These are phyloP conservation scores for Crotalus tigris DNA, from an alignment of 2,113 vertebrate genomes.

Conservation along the genomic window DNA sequence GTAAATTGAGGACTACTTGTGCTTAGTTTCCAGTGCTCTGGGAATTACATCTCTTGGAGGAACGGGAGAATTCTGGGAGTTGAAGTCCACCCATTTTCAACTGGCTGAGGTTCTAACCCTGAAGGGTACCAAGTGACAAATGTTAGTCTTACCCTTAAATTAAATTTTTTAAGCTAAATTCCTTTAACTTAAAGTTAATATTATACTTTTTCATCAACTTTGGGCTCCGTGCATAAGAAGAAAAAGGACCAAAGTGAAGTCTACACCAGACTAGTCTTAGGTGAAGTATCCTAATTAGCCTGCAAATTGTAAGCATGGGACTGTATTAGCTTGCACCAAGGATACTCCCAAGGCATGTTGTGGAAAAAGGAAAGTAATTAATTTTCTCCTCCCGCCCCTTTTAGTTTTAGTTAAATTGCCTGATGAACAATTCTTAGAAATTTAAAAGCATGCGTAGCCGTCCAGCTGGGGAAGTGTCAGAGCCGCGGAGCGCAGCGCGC, in stretches of 20 bases:
- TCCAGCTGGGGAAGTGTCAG: too few species aligned
- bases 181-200: neutral
- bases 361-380: neutral
- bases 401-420: neutral
- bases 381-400: neutral
- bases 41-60: neutral
- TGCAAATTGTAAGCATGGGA: neutral
- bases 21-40: neutral
- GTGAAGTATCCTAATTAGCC: neutral
- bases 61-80: neutral
- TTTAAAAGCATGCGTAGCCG: neutral
- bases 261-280: neutral
- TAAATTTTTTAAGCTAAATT: neutral
- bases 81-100: neutral
- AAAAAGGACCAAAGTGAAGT: neutral
- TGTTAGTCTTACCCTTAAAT: neutral
- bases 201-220: neutral
- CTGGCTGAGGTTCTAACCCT: neutral
- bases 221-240: neutral
- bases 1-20: too few species aligned
- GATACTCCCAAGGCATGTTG: neutral
- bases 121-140: neutral
- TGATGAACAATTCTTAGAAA: neutral
- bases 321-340: neutral
- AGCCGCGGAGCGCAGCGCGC: too few species aligned